phyloP scores from a whole-genome alignment of 2,888 invertebrate species.

The Anoplius nigerrimus region DNA sequence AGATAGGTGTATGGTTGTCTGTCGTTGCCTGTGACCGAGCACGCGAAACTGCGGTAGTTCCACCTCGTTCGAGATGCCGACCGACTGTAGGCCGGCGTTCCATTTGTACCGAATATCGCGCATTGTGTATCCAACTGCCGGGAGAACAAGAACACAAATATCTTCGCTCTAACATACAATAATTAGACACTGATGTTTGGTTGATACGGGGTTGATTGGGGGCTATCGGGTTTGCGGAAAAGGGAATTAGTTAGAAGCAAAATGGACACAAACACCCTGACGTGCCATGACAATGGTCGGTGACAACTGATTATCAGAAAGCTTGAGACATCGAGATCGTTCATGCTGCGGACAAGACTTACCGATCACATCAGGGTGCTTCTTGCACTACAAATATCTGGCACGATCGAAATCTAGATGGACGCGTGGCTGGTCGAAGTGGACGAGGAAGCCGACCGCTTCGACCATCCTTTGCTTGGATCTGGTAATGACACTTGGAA shows the following conservation, averaged over 20 bases:
- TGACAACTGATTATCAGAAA: not conserved
- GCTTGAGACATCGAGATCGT: not conserved
- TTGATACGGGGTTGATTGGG: not conserved
- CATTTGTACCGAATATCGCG: slow-evolving; percentile 98
- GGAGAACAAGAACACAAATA: slow-evolving; percentile 75
- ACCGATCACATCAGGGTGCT: slow-evolving; percentile 1
- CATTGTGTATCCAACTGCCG: slow-evolving; percentile 96
- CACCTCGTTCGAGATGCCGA: slow-evolving; percentile 96
- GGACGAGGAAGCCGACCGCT: not conserved
- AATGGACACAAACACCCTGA: slow-evolving; percentile 6
- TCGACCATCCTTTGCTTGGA: not conserved
- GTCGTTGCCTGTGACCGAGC: slow-evolving; percentile 95
- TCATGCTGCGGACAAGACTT: not conserved
- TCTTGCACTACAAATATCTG: not conserved
- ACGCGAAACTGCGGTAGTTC: slow-evolving; percentile 98
- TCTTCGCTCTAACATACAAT: slow-evolving; percentile 74
- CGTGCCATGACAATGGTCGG: not conserved
- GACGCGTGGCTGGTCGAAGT: not conserved
- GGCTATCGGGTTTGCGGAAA: not conserved
- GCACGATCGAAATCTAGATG: slow-evolving; percentile 1
- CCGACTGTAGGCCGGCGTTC: slow-evolving; percentile 94
- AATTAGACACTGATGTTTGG: slow-evolving; percentile 57
- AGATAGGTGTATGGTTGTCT: slow-evolving; percentile 94
- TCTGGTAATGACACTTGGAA: not conserved
- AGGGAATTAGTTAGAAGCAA: slow-evolving; percentile 13